Conservation (phyloP, 2,113 vertebrate species). For the Psittacara wagleri region DNA sequence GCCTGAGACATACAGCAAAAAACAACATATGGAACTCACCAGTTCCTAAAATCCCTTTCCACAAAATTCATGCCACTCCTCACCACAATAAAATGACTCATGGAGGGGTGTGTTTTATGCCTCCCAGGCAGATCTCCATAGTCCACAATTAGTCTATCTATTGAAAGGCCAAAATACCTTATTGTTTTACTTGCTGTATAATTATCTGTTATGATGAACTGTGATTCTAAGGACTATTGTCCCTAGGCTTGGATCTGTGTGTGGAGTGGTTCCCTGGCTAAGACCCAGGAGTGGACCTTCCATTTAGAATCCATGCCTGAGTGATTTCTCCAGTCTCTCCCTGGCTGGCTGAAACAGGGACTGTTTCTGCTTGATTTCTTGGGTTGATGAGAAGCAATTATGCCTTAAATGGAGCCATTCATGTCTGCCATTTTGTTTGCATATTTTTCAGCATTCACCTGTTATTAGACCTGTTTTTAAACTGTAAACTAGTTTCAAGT, state of each 20-base stretch:
- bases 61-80: constrained; percentile 73
- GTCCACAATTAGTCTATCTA: constrained; percentile 80
- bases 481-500: constrained; percentile 82
- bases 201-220: constrained; percentile 85
- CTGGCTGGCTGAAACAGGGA: constrained; percentile 75
- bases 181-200: constrained; percentile 82
- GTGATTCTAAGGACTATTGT: constrained; percentile 81
- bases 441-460: constrained; percentile 84
- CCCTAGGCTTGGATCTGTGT: constrained; percentile 74
- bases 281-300: constrained; percentile 80
- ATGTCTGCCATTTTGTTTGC: constrained; percentile 88
- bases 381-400: constrained; percentile 88
- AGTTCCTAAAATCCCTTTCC: constrained; percentile 74
- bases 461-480: constrained; percentile 86
- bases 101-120: constrained; percentile 69
- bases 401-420: constrained; percentile 86
- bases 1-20: constrained; percentile 55
- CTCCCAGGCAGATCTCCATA: constrained; percentile 77
- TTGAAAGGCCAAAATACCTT: constrained; percentile 77
- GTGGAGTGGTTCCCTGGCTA: constrained; percentile 73
- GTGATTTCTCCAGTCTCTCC: constrained; percentile 78
- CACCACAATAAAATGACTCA: constrained; percentile 72
- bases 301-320: constrained; percentile 80
- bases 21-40: constrained; percentile 75
- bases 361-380: constrained; percentile 88